Conservation (phyloP, 1,140 invertebrate species). For the Vanessa tameamea region DNA sequence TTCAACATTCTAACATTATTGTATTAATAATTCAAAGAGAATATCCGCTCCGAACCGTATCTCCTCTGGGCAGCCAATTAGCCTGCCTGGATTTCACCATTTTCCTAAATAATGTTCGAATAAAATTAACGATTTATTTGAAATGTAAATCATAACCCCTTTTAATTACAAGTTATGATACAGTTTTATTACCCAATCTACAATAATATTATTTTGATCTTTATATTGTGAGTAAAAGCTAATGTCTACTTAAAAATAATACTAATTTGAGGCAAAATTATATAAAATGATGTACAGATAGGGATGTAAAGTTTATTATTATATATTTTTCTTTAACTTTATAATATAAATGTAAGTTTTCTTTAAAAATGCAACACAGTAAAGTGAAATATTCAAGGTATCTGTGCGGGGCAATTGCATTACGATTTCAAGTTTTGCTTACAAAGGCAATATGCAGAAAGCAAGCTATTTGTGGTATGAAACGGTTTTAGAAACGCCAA, state of each 20-base stretch:
- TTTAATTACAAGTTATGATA: constrained; percentile 8
- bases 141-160: constrained; percentile 7
- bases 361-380: constrained; percentile 4
- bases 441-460: constrained; percentile 34
- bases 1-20: constrained; percentile 64
- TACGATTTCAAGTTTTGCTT: constrained; percentile 22
- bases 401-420: constrained; percentile 24
- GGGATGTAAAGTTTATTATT: neutral
- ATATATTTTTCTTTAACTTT: neutral
- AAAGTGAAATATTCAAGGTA: constrained; percentile 30
- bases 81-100: constrained; percentile 51
- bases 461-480: constrained; percentile 32
- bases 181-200: neutral
- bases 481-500: constrained; percentile 32
- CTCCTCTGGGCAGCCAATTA: constrained; percentile 68
- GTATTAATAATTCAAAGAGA: constrained; percentile 75
- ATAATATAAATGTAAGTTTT: neutral
- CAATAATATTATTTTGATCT: neutral
- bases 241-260: too few species aligned
- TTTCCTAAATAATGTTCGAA: constrained; percentile 35
- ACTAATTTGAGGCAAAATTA: too few species aligned
- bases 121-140: constrained; percentile 19
- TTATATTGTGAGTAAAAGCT: neutral
- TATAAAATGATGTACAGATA: too few species aligned
- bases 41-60: constrained; percentile 62